Conservation (phyloP, 2,888 invertebrate species). For the Lasioglossum zephyrum region DNA sequence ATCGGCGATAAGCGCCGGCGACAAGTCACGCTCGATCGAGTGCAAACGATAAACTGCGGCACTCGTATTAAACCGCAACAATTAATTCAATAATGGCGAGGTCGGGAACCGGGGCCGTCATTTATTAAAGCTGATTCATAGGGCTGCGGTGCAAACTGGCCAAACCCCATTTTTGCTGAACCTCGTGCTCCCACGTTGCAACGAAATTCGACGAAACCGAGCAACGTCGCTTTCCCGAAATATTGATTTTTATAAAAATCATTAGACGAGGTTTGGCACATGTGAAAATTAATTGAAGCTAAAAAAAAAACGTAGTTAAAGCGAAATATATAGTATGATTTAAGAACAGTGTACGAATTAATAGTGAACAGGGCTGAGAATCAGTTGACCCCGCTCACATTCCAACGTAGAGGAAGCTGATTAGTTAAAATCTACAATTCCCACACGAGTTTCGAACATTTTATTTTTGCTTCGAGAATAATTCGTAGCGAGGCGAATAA, state of each 20-base stretch:
- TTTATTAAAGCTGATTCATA: constrained; percentile 55
- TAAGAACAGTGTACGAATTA: background rate
- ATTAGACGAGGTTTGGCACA: background rate
- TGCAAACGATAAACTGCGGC: constrained; percentile 53
- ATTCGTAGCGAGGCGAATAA: background rate
- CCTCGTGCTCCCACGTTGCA: background rate
- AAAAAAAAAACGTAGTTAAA: background rate
- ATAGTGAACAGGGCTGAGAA: background rate
- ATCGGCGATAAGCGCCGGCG: constrained; percentile 39
- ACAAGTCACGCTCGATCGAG: constrained; percentile 51
- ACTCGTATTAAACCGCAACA: constrained; percentile 58
- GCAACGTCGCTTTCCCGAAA: background rate
- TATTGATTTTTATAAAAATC: background rate
- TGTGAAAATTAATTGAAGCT: background rate
- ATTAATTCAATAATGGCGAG: constrained; percentile 63
- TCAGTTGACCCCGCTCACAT: background rate
- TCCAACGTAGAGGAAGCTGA: background rate
- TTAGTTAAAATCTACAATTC: background rate
- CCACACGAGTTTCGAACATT: background rate
- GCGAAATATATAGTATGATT: background rate
- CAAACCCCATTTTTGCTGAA: constrained; percentile 22
- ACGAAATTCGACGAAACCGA: background rate
- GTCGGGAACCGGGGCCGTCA: constrained; percentile 42
- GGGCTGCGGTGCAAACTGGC: constrained; percentile 15
- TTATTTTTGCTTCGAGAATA: background rate